These are phyloP conservation scores for Silurus glanis DNA, from an alignment of 2,113 vertebrate genomes.

Conservation along the genomic window DNA sequence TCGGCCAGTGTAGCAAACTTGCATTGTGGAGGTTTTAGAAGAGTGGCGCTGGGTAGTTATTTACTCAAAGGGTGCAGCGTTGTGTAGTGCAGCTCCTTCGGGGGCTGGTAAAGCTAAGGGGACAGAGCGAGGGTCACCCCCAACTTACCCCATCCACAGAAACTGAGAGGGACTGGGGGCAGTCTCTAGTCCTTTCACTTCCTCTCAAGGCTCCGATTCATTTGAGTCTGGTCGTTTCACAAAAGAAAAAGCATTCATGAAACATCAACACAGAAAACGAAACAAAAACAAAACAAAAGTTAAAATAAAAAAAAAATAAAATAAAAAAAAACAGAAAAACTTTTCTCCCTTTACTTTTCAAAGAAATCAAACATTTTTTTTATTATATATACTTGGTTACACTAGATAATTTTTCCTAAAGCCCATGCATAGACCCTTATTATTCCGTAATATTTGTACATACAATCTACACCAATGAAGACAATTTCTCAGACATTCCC, in stretches of 20 bases:
- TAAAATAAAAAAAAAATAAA: conserved; percentile 33
- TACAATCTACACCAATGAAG: conserved; percentile 48
- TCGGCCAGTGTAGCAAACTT: conserved; percentile 30
- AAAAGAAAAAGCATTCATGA: conserved; percentile 54
- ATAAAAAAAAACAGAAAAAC: conserved; percentile 17
- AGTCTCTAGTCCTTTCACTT: conserved; percentile 57
- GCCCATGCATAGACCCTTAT: conserved; percentile 44
- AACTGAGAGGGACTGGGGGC: conserved; percentile 49
- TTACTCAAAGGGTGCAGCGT: conserved; percentile 29
- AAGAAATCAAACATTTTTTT: conserved; percentile 13
- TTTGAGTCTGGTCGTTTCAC: conserved; percentile 55
- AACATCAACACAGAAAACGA: conserved; percentile 47
- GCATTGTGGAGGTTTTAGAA: conserved; percentile 19
- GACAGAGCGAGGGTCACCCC: conserved; percentile 51
- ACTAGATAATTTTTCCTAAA: conserved; percentile 20
- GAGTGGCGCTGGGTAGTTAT: conserved; percentile 20
- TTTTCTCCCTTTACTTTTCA: conserved; percentile 42
- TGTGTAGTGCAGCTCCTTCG: conserved; percentile 35
- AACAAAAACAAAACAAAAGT: conserved; percentile 15
- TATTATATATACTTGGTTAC: conserved; percentile 38
- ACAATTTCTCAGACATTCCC: conserved; percentile 31
- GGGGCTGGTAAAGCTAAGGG: conserved; percentile 41
- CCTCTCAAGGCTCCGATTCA: conserved; percentile 53
- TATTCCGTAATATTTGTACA: conserved; percentile 30
- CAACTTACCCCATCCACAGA: conserved; percentile 56